Evolutionary conservation across 1,140 invertebrate genomes (phyloP).

Genomic region (Ylistrum balloti): DNA sequence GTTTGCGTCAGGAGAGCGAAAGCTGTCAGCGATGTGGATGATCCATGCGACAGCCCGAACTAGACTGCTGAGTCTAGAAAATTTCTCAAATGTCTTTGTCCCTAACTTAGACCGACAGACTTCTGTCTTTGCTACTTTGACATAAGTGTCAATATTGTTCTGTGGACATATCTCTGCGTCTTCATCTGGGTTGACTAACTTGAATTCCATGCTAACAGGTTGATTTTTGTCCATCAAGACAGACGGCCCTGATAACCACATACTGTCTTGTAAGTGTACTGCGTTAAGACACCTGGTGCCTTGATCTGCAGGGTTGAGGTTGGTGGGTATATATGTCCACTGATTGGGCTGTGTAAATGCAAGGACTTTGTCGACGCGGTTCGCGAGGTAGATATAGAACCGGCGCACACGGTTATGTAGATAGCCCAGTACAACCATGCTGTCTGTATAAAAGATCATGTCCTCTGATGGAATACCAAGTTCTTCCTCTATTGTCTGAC

Average conservation of each 20-base stretch:
- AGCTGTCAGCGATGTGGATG: background rate
- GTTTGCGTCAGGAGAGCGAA: background rate
- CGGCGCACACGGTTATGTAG: slow-evolving; percentile 54
- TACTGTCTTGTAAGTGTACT: background rate
- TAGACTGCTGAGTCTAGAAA: too few species aligned
- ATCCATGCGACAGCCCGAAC: background rate
- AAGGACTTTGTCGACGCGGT: slow-evolving; percentile 56
- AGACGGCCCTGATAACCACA: background rate
- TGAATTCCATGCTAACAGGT: background rate
- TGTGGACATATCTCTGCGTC: too few species aligned
- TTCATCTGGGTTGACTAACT: background rate
- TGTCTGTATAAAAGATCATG: slow-evolving; percentile 62
- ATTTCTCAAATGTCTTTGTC: too few species aligned
- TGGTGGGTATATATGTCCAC: slow-evolving; percentile 45
- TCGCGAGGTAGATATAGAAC: slow-evolving; percentile 59
- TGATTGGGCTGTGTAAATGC: background rate
- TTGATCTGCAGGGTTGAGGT: slow-evolving; percentile 42
- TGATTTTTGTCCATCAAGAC: background rate
- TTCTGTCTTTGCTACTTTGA: too few species aligned
- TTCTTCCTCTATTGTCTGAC: slow-evolving; percentile 37
- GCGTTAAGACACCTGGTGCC: background rate
- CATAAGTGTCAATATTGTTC: too few species aligned
- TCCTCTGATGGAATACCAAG: slow-evolving; percentile 6
- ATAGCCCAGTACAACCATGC: slow-evolving; percentile 61
- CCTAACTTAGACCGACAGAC: too few species aligned